These are phyloP conservation scores for Brachyptera risi DNA, from an alignment of 2,888 invertebrate genomes.

Conservation along the genomic window DNA sequence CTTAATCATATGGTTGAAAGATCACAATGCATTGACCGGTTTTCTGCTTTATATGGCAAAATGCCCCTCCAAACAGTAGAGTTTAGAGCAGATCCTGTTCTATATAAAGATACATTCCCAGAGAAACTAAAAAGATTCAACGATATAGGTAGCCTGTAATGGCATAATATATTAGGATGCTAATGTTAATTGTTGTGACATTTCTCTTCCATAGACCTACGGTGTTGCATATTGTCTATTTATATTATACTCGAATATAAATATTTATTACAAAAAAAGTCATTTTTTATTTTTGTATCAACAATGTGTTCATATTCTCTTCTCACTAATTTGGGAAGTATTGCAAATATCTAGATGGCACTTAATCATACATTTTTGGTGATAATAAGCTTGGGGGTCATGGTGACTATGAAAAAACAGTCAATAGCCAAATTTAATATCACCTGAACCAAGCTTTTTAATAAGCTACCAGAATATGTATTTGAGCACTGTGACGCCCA, in stretches of 20 bases:
- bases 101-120: constrained; percentile 81
- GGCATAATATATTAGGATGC: neutral
- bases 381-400: too few species aligned
- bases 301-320: too few species aligned
- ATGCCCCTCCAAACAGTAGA: constrained; percentile 88
- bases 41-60: constrained; percentile 72
- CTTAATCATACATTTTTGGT: too few species aligned
- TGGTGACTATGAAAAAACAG: too few species aligned
- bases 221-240: constrained; percentile 4
- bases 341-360: too few species aligned
- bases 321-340: too few species aligned
- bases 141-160: constrained; percentile 81
- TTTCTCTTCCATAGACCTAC: neutral
- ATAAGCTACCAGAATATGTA: too few species aligned
- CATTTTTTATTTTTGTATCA: too few species aligned
- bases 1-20: constrained; percentile 89
- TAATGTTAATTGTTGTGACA: neutral
- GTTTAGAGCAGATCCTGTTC: constrained; percentile 91
- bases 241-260: neutral
- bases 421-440: too few species aligned
- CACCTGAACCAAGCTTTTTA: too few species aligned
- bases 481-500: too few species aligned
- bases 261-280: too few species aligned
- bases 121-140: constrained; percentile 84
- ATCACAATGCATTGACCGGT: constrained; percentile 82